phyloP scores from a whole-genome alignment of 2,113 vertebrate species.

The Lepisosteus osseus region DNA sequence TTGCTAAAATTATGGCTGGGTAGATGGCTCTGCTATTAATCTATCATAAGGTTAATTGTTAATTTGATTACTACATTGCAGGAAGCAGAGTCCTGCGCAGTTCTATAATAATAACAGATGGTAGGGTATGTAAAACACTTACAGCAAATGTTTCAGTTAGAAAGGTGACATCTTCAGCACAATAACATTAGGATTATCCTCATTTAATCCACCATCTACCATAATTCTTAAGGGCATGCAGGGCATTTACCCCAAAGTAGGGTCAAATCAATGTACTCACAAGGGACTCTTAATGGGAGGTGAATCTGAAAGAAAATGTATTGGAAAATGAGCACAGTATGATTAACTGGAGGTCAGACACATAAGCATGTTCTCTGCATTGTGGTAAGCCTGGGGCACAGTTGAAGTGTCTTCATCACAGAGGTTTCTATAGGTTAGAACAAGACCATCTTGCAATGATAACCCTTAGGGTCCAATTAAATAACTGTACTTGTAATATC shows the following conservation, averaged over 20 bases:
- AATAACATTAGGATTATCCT: constrained; percentile 11
- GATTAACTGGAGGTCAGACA: too few species aligned
- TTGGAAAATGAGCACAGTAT: background rate
- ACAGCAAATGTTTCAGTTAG: background rate
- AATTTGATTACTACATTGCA: constrained; percentile 1
- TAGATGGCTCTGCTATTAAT: background rate
- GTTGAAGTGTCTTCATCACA: too few species aligned
- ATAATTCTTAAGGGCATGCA: background rate
- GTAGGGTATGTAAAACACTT: background rate
- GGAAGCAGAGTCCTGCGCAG: background rate
- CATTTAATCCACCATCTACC: constrained; percentile 11
- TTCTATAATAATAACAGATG: background rate
- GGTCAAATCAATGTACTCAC: background rate
- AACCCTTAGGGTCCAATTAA: too few species aligned
- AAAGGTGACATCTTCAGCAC: background rate
- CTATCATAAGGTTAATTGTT: constrained; percentile 14
- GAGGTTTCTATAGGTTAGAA: too few species aligned
- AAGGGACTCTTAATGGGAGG: background rate
- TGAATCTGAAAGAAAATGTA: background rate
- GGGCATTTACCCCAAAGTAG: background rate
- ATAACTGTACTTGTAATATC: too few species aligned
- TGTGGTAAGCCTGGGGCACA: too few species aligned
- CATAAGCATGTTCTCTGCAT: too few species aligned
- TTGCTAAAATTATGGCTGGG: background rate
- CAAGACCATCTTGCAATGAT: too few species aligned